Conservation (phyloP, 2,888 invertebrate genomes). For the Microplitis manilae region DNA sequence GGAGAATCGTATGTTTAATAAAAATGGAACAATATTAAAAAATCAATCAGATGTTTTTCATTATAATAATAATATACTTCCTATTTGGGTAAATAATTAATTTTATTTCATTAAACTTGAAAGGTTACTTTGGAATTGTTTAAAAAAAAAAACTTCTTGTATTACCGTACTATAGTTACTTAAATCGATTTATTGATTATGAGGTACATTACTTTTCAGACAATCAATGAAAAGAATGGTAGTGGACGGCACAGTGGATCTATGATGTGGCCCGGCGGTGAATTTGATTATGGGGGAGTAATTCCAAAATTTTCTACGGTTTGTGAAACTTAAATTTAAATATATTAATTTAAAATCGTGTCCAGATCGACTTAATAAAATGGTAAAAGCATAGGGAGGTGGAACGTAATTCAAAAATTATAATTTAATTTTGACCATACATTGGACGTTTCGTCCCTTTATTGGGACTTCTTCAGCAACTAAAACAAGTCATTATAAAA, state of each 20-base stretch:
- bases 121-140: background rate
- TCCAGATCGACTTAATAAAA: too few relatives aligned
- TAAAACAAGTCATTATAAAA: too few relatives aligned
- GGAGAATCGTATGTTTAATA: conserved; percentile 77
- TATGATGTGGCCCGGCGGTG: conserved; percentile 82
- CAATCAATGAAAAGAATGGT: conserved; percentile 74
- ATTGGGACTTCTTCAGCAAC: background rate
- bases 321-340: conserved; percentile 50
- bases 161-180: background rate
- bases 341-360: too few relatives aligned
- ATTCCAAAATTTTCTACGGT: conserved; percentile 69
- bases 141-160: too few relatives aligned
- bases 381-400: too few relatives aligned
- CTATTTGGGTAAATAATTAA: conserved; percentile 75
- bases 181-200: background rate
- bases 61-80: conserved; percentile 74
- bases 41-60: conserved; percentile 73
- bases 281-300: conserved; percentile 73
- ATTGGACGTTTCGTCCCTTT: too few relatives aligned
- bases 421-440: too few relatives aligned
- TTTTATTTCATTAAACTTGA: background rate
- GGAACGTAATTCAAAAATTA: too few relatives aligned
- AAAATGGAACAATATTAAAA: conserved; percentile 61
- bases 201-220: conserved; percentile 67
- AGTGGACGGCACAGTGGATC: conserved; percentile 75